Evolutionary conservation across 1,140 invertebrate species (phyloP), one percentile per base, ranked within the genome.

Genomic region (Apis dorsata): DNA sequence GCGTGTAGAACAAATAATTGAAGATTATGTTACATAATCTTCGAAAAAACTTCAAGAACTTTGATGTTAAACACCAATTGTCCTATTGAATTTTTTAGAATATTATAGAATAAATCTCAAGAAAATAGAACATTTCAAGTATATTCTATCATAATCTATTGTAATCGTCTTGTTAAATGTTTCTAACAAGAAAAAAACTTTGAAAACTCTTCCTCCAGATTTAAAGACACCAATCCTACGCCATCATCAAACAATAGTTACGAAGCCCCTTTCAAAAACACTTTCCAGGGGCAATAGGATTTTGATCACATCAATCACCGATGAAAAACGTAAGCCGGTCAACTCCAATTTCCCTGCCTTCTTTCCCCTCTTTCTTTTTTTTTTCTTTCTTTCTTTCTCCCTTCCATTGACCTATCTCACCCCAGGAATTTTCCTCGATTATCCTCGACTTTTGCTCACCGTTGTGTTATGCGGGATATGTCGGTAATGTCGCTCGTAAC

Each of bases 401-500:
- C 24, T 53, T 66, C 8, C 49, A 84, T 81, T 81, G 70, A 69
- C 76, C 76, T 69, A 60, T 80, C 79, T 79, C 75, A 65, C 68
- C 17, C 19, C 24, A 65, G 19, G 28, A 75, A 76, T 81, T 81
- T 55, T 62, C 65, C 75, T 83, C 84, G 73, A 83, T 78, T 85
- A 83, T 83, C 65, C 84, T 62, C 81, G 66, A 80, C 70, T 72
- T 78, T 53, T 83, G 74, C 62, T 63, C 74, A 78, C 74, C 59
- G 68, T 83, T 83, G 60, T 72, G 80, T 83, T 85, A 85, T 83
- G 84, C 74, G 74, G 76, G 76, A 85, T 78, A 74, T 82, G 81
- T 85, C 81, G 62, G 81, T 85, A 85, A 85, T 83, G 81, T 83
- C 71, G 63, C 76, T 85, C 84, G 84, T 84, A 86, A 87, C 81